Base-by-base conservation (phyloP, 1,140 invertebrate species). In the Lutraria rhynchaena region DNA sequence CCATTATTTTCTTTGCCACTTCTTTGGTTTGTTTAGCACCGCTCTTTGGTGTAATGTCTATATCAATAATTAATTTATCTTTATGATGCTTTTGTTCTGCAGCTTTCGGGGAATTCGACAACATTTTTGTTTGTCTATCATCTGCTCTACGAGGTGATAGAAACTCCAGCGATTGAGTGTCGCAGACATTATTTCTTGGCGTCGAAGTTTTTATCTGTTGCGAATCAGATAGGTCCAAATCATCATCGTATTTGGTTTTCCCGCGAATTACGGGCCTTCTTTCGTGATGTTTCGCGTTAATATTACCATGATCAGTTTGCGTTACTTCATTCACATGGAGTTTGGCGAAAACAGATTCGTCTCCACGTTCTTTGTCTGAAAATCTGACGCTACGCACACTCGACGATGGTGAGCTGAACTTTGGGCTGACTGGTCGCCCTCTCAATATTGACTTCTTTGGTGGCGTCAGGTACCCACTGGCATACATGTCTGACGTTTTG, bases 301-400 rank as follows among this genome's bases (percentile, higher is more conserved):
- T 67, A 11, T 57, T 27, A 27, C 55, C 19, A 29, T 46, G 37
- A 27, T 75, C 73, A n/a, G 73, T 75, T 63, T 75, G 73, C n/a
- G 37, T 46, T 13, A 37, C 49, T 19, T 75, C 37, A 61, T 75
- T 75, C 3, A 75, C 58, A 51, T 75, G 73, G 13, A 75, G 37
- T 75, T 63, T 75, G 9, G 73, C 44, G 51, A 60, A 75, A 57
- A 75, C 49, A 1, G 51, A 11, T n/a, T 75, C 73, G n/a, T 75
- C 44, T 1, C 63, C 73, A 31, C 35, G 37, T 5, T 75, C 73
- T 31, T 75, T 75, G 27, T 75, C 73, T 22, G 58, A 75, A 24
- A 75, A 75, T n/a, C 73, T 22, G 3, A 75, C 73, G 31, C 31
- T 75, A 22, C 73, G 22, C 0, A 61, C 29, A 31, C 73, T 61